A percentile compares a stretch with the other conserved stretches of the same genome.
These are phyloP conservation scores for Anastatus disparis DNA, from an alignment of 1,140 invertebrate genomes.

Conservation along the genomic window DNA sequence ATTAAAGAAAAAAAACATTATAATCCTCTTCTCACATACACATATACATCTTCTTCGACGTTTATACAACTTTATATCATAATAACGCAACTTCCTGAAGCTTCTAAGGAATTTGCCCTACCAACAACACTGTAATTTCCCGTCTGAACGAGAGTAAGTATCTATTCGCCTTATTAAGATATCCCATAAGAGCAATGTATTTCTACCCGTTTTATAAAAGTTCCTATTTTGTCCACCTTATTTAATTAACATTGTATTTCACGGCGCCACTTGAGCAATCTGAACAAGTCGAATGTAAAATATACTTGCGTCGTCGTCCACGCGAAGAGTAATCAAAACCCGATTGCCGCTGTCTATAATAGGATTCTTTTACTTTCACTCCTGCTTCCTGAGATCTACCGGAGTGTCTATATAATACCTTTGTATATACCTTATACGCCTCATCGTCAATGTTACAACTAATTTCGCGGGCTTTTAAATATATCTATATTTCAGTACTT, in stretches of 20 bases:
- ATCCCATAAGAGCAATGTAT: too few relatives aligned
- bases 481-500: too few relatives aligned
- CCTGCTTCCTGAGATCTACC: slow-evolving; percentile 40
- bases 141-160: neutral
- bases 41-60: too few relatives aligned
- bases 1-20: too few relatives aligned
- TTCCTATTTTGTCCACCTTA: too few relatives aligned
- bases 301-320: slow-evolving; percentile 23
- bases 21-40: too few relatives aligned
- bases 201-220: too few relatives aligned
- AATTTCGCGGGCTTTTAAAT: neutral
- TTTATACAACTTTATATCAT: slow-evolving; percentile 24
- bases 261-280: too few relatives aligned
- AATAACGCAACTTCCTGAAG: slow-evolving; percentile 27
- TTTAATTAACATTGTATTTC: too few relatives aligned
- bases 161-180: too few relatives aligned
- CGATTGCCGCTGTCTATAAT: slow-evolving; percentile 47
- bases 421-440: neutral
- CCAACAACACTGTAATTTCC: slow-evolving; percentile 8
- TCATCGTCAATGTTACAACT: neutral
- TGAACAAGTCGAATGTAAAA: too few relatives aligned
- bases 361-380: slow-evolving; percentile 60
- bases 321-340: slow-evolving; percentile 43
- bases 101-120: slow-evolving; percentile 14
- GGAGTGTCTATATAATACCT: too few relatives aligned